Conservation (phyloP, 1,140 invertebrate genomes). For the Drosophila albomicans region DNA sequence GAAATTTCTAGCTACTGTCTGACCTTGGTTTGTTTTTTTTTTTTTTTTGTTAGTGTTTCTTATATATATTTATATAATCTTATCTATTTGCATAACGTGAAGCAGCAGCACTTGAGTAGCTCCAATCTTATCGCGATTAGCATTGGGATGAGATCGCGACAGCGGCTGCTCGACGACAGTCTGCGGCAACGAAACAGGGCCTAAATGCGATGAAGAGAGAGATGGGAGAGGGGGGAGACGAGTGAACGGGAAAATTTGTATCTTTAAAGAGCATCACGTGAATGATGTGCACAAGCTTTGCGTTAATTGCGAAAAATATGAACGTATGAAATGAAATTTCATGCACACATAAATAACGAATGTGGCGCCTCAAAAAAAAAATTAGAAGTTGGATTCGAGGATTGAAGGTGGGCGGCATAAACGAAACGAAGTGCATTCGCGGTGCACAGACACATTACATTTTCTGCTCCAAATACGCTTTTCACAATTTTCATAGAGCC, state of each 20-base stretch:
- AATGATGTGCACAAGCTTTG: constrained; percentile 27
- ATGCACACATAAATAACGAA: constrained; percentile 48
- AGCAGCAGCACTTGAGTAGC: not conserved
- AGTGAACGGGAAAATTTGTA: not conserved
- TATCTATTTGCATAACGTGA: constrained; percentile 38
- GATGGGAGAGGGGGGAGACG: no score
- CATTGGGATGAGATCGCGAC: not conserved
- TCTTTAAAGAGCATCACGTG: constrained; percentile 23
- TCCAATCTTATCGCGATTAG: constrained; percentile 26
- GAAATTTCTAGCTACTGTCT: not conserved
- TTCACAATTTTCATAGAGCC: constrained; percentile 70
- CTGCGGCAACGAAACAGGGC: not conserved
- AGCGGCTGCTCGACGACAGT: not conserved
- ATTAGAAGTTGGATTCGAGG: constrained; percentile 5
- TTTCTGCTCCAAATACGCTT: constrained; percentile 82
- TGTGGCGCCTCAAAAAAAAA: constrained; percentile 18
- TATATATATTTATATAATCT: constrained; percentile 16
- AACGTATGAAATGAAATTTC: constrained; percentile 43
- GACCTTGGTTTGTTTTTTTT: constrained; percentile 2
- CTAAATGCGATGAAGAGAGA: not conserved
- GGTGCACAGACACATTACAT: constrained; percentile 69
- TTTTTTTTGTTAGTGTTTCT: not conserved
- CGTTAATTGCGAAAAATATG: constrained; percentile 37
- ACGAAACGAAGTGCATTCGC: constrained; percentile 15
- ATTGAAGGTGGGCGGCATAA: not conserved